Base-by-base conservation (phyloP, 2,797 vertebrate genomes). In the Diplodus puntazzo region DNA sequence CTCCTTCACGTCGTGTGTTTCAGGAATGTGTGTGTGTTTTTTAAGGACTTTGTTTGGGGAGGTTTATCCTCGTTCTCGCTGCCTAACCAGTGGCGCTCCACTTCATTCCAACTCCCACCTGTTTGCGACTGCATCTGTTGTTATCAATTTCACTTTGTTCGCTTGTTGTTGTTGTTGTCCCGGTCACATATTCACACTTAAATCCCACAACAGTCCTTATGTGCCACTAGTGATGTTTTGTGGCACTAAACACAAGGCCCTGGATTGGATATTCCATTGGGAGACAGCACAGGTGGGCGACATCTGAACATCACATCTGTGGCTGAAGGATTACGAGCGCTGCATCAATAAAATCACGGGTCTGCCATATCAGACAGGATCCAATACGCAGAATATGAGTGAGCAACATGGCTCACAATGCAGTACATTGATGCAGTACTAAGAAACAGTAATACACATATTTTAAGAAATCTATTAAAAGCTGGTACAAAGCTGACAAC, bases 11-110 rank as follows among this genome's bases (percentile, higher is more conserved):
- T 67, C 54, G 78, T 84, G 89, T 79, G 87, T 95, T 92, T 95
- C 90, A 96, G 94, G 96, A 97, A 96, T 90, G 93, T 85, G 94
- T 42, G 52, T 61, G 69, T 53, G 58, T 84, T 71, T 75, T 69
- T 76, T 52, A 59, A 53, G 48, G 59, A 83, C 88, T 89, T 84
- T 94, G 88, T 90, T 92, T 88, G 85, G 68, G 84, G 92, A 90
- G 92, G 91, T 48, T 76, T 71, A 52, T 84, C 91, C 90, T 87
- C 87, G 89, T 90, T 80, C 82, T 53, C 10, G 42, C 58, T 18
- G 57, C 60, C 45, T 73, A 25, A 55, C 53, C 45, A 13, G 45
- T 58, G n/a, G 17, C 66, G 68, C 57, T 67, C 58, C 61, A 25
- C 27, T 5, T 67, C 18, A 62, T 25, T 74, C 65, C 68, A 65